Base-by-base conservation (phyloP, 2,888 invertebrate species). In the Sceliomorpha sp. region DNA sequence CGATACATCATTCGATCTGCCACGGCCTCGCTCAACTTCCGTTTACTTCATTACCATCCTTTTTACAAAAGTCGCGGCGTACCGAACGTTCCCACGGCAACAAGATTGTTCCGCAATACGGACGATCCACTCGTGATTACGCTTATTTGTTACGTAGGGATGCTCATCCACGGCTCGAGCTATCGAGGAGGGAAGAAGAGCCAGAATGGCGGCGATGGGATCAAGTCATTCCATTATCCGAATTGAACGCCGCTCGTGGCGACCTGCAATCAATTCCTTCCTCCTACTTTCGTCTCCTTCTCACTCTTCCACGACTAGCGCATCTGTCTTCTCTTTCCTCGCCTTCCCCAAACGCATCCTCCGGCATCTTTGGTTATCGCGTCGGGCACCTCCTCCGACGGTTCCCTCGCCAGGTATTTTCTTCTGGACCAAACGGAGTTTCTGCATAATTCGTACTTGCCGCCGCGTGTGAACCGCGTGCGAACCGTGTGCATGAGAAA, bases 171-270 rank as follows among this genome's bases (percentile, higher is more conserved):
- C 5, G 2, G 20, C 20, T 4, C 20, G 20, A 5, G 20, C 20
- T 20, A 5, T 24, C 15, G 36, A n/a, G 36, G n/a, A n/a, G n/a
- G n/a, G n/a, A n/a, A n/a, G n/a, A n/a, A 44, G 17, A 62, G 26
- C 27, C 53, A 39, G 3, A 62, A 62, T 62, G 72, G 68, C 66
- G 66, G 62, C 51, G 70, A 74, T 70, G 74, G 82, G 83, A 85
- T 85, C 85, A 85, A 85, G 85, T 85, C 85, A 85, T 85, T 85
- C 84, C 82, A 85, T 85, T 85, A 85, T 83, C 82, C 78, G 84
- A 84, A 85, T 85, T 85, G 83, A 85, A 83, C 83, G 82, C 76
- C 80, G 82, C 79, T 76, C 80, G 78, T 75, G 78, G 78, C 81
- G 77, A 77, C 74, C 80, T 75, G 76, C 77, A 77, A 81, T 83